Percentiles rank a stretch among this genome's conserved stretches.
Evolutionary conservation across 2,888 invertebrate genomes (phyloP).

Genomic region (Leptopilina drosophilae): DNA sequence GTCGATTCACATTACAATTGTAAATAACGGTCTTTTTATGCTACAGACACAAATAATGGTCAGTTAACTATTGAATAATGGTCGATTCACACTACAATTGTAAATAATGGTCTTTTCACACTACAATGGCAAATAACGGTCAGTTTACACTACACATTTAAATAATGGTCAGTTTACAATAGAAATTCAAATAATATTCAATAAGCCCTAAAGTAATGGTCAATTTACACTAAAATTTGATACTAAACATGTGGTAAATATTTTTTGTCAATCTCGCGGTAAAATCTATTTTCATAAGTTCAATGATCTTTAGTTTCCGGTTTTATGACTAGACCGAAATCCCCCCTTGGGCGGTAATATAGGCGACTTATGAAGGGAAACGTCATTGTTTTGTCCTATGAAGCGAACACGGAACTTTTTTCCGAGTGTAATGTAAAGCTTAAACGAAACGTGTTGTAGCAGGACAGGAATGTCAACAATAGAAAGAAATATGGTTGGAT

Average conservation of each 20-base stretch:
- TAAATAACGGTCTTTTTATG: no score
- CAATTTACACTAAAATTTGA: no score
- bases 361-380: constrained; percentile 43
- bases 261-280: not conserved
- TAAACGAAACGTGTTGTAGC: constrained; percentile 18
- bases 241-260: not conserved
- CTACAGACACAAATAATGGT: no score
- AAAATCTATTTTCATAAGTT: not conserved
- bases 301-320: not conserved
- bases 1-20: no score
- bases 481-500: constrained; percentile 10
- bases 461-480: constrained; percentile 9
- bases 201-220: no score
- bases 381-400: constrained; percentile 47
- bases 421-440: constrained; percentile 7
- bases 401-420: constrained; percentile 18
- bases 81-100: no score
- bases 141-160: no score
- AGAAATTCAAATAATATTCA: no score
- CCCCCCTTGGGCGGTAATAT: constrained; percentile 32
- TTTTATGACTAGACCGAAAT: not conserved
- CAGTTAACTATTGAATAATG: no score
- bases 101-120: no score
- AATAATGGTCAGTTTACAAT: no score
- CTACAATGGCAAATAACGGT: no score